A percentile compares a stretch with the other conserved stretches of the same genome.
phyloP scores from a whole-genome alignment of 2,888 invertebrate species.

The Itoplectis maculator region DNA sequence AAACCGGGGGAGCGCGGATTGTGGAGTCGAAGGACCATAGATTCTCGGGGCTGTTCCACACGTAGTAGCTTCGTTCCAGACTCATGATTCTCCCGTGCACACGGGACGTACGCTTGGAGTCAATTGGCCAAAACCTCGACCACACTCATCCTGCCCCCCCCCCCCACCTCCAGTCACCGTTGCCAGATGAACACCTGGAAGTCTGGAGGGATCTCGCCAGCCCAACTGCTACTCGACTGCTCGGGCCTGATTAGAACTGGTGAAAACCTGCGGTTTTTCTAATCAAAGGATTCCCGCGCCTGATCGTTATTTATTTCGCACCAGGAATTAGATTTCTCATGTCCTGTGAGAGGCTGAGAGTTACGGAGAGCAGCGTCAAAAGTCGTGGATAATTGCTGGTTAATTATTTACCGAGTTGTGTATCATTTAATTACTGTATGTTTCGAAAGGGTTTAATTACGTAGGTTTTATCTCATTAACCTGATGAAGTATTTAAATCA shows the following conservation, averaged over 20 bases:
- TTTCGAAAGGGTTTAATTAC: too few species aligned
- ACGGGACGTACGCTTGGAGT: conserved; percentile 50
- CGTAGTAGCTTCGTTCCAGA: conserved; percentile 11
- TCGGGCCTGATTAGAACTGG: conserved; percentile 9
- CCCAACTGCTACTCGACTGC: neutral
- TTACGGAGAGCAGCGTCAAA: neutral
- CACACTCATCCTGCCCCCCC: neutral
- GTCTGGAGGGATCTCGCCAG: neutral
- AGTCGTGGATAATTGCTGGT: too few species aligned
- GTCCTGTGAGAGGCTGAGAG: neutral
- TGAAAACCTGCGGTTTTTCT: neutral
- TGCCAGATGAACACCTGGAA: neutral
- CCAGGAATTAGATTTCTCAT: neutral
- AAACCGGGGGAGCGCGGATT: conserved; percentile 3
- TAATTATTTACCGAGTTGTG: too few species aligned
- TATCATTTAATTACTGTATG: too few species aligned
- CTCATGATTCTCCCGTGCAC: conserved; percentile 44
- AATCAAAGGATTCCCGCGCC: conserved; percentile 4
- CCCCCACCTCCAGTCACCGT: neutral
- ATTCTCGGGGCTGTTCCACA: conserved; percentile 53
- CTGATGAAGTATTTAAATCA: too few species aligned
- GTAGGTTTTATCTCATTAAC: too few species aligned
- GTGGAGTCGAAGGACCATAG: conserved; percentile 50
- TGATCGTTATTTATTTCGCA: neutral
- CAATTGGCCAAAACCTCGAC: conserved; percentile 58